Conservation (phyloP, 2,113 vertebrate genomes). For the Accipiter virgatus region DNA sequence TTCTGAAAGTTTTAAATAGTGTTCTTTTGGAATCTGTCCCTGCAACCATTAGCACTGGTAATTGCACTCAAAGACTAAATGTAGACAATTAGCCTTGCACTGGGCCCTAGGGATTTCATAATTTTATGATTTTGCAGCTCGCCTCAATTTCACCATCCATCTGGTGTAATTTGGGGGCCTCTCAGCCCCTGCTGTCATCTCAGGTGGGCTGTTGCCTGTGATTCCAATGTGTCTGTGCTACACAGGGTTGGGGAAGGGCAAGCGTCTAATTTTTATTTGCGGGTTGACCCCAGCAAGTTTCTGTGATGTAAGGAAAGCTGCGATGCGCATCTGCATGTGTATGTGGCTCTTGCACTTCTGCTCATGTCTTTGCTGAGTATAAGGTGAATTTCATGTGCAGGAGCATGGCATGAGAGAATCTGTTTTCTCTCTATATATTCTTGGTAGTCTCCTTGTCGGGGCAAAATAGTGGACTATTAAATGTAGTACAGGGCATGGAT, state of each 20-base stretch:
- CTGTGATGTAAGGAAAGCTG: neutral
- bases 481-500: neutral
- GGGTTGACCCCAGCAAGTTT: neutral
- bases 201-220: neutral
- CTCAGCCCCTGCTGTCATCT: neutral
- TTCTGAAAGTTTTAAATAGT: neutral
- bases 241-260: neutral
- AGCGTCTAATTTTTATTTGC: neutral
- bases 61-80: constrained; percentile 1
- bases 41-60: neutral
- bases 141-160: neutral
- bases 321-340: neutral
- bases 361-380: accelerated
- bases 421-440: neutral
- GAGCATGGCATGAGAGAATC: neutral
- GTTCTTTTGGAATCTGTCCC: constrained; percentile 7
- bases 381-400: neutral
- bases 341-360: neutral
- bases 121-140: neutral
- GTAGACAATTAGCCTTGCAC: neutral
- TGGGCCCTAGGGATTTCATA: neutral
- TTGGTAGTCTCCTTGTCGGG: neutral
- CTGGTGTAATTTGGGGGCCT: neutral
- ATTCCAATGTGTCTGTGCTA: neutral
- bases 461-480: neutral